phyloP scores from a whole-genome alignment of 2,888 invertebrate species.

The Argyresthia goedartella region DNA sequence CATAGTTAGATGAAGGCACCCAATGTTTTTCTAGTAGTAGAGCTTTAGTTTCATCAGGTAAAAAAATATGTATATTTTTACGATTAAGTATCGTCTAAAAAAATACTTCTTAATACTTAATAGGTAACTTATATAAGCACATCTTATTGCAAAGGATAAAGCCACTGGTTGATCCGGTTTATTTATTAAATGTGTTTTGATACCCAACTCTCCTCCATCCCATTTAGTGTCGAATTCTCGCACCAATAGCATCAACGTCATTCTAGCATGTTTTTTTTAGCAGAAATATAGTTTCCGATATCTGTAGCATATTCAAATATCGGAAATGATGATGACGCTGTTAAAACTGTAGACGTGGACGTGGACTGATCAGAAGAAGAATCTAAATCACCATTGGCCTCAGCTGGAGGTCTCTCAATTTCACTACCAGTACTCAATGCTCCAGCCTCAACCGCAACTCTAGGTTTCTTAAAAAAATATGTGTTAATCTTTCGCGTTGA shows the following conservation, averaged over 20 bases:
- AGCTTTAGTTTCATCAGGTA: constrained; percentile 8
- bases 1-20: constrained; percentile 7
- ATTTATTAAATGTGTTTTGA: constrained; percentile 81
- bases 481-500: too few species aligned
- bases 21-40: constrained; percentile 9
- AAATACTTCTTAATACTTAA: too few species aligned
- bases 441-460: constrained; percentile 6
- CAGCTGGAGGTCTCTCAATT: constrained; percentile 5
- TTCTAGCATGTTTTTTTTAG: not conserved
- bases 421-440: constrained; percentile 5
- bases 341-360: constrained; percentile 5
- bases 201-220: constrained; percentile 74
- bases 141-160: constrained; percentile 27
- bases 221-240: constrained; percentile 74
- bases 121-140: not conserved
- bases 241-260: too few species aligned
- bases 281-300: constrained; percentile 6
- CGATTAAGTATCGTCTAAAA: too few species aligned
- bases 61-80: too few species aligned
- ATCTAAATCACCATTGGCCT: constrained; percentile 2
- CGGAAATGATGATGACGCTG: constrained; percentile 4
- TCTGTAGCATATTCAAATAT: constrained; percentile 5
- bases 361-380: constrained; percentile 6
- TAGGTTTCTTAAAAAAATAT: constrained; percentile 3
- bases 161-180: constrained; percentile 80